phyloP scores from a whole-genome alignment of 2,113 vertebrate genomes.

The Scalopus aquaticus region DNA sequence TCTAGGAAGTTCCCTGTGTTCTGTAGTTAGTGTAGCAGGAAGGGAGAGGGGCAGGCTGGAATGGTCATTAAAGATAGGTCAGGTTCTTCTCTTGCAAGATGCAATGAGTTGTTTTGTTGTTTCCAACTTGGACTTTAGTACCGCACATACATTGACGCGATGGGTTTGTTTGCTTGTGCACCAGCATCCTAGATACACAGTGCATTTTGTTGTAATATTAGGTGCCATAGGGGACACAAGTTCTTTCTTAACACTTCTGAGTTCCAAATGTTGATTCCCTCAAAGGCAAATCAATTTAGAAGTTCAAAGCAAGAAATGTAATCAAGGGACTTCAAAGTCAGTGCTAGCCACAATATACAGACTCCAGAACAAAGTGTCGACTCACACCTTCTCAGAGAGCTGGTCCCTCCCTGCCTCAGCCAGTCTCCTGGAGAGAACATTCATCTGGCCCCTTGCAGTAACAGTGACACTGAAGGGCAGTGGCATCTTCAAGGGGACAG shows the following conservation, averaged over 20 bases:
- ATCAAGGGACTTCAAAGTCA: background rate
- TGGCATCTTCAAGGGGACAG: background rate
- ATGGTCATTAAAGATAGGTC: background rate
- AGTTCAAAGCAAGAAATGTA: background rate
- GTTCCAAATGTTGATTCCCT: background rate
- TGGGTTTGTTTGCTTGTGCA: background rate
- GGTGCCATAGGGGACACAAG: background rate
- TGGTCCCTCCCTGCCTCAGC: background rate
- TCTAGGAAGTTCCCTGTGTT: background rate
- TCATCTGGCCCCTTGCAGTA: background rate
- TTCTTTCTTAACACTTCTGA: background rate
- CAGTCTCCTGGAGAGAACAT: background rate
- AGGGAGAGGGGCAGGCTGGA: conserved; percentile 6
- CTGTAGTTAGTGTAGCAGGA: background rate
- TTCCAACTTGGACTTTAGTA: background rate
- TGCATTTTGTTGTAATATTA: background rate
- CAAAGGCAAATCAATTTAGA: background rate
- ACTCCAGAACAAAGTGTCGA: background rate
- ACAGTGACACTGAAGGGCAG: background rate
- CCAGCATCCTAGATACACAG: accelerated
- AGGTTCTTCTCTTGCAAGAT: background rate
- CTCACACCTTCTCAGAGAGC: background rate
- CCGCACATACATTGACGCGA: background rate
- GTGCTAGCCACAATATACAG: background rate
- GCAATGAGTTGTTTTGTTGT: background rate